A percentile compares a stretch with the other conserved stretches of the same genome.
phyloP scores from a whole-genome alignment of 1,140 invertebrate species.

The Anastrepha ludens region DNA sequence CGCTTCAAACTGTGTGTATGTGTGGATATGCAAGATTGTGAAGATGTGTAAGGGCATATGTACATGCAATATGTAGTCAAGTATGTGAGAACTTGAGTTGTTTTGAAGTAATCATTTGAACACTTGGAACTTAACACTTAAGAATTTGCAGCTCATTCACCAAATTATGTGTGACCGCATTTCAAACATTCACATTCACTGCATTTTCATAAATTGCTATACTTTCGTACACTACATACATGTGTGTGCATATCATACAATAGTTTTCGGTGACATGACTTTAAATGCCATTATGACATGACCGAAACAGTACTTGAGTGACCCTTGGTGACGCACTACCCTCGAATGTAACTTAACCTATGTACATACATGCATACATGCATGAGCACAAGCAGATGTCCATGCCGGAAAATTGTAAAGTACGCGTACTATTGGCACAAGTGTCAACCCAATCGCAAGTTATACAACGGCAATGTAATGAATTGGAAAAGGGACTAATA shows the following conservation, averaged over 20 bases:
- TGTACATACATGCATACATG: not conserved
- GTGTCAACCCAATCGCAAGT: too few species aligned
- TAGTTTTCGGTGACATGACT: not conserved
- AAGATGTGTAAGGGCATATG: not conserved
- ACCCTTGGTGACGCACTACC: slow-evolving; percentile 19
- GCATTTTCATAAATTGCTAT: not conserved
- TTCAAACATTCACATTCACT: not conserved
- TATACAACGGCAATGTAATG: too few species aligned
- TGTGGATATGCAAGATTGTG: too few species aligned
- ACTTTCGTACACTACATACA: too few species aligned
- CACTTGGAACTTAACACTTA: not conserved
- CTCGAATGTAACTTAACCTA: not conserved
- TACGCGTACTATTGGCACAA: too few species aligned
- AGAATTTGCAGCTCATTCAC: slow-evolving; percentile 19
- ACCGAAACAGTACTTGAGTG: not conserved
- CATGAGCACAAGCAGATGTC: too few species aligned
- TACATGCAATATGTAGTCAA: not conserved
- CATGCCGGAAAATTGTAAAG: too few species aligned
- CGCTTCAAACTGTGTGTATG: too few species aligned
- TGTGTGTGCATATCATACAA: not conserved
- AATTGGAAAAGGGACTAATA: too few species aligned
- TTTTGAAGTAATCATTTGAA: not conserved
- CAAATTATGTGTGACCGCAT: slow-evolving; percentile 21
- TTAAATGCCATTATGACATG: not conserved
- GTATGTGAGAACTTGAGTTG: not conserved